phyloP scores from a whole-genome alignment of 2,888 invertebrate species.

The Actias luna region DNA sequence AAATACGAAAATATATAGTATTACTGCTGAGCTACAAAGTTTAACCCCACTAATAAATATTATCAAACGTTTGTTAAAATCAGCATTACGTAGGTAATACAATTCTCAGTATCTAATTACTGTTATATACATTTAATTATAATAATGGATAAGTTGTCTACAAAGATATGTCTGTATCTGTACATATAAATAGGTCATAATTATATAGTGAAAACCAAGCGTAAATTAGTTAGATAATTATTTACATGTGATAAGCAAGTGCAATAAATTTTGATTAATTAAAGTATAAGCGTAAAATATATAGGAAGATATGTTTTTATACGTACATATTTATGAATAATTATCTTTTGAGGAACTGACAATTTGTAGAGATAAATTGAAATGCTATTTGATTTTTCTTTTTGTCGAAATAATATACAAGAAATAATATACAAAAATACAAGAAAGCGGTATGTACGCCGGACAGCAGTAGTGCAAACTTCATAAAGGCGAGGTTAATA shows the following conservation, averaged over 20 bases:
- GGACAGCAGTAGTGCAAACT: too few species aligned
- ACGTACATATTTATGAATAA: background rate
- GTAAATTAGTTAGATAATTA: background rate
- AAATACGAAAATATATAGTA: too few species aligned
- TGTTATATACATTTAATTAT: too few species aligned
- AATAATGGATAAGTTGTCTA: background rate
- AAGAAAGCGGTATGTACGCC: too few species aligned
- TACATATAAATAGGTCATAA: background rate
- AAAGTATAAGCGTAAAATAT: background rate
- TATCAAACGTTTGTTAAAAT: too few species aligned
- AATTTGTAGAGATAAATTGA: background rate
- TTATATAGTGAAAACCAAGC: background rate
- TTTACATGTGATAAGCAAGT: background rate
- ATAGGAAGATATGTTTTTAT: background rate
- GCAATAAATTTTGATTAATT: background rate
- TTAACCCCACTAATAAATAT: too few species aligned
- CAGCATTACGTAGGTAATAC: too few species aligned
- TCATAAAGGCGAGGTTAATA: too few species aligned
- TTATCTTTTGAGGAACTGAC: slow-evolving; percentile 2
- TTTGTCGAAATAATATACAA: background rate
- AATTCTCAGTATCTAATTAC: too few species aligned
- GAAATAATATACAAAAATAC: too few species aligned
- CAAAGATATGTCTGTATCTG: background rate
- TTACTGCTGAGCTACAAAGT: too few species aligned
- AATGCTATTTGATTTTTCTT: background rate